These are phyloP conservation scores for Macrocentrus cingulum DNA, from an alignment of 1,140 invertebrate genomes.

Conservation along the genomic window DNA sequence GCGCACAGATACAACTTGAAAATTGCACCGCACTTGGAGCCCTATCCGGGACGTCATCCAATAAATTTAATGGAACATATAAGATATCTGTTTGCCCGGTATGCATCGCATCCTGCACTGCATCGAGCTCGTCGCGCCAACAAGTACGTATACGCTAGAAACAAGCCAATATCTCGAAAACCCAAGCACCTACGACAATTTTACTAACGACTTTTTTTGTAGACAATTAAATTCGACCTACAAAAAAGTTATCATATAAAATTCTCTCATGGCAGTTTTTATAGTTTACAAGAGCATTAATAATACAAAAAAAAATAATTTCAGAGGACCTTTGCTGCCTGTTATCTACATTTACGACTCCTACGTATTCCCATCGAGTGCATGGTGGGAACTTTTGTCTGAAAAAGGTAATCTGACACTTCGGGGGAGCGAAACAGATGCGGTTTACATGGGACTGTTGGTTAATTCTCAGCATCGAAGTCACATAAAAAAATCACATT, in stretches of 20 bases:
- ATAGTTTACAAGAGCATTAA: too few relatives aligned
- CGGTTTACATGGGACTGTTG: slow-evolving; percentile 61
- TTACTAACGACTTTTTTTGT: too few relatives aligned
- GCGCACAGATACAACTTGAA: slow-evolving; percentile 54
- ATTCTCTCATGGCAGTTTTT: too few relatives aligned
- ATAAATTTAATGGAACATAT: slow-evolving; percentile 55
- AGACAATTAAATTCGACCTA: too few relatives aligned
- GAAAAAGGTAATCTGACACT: slow-evolving; percentile 57
- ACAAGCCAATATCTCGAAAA: too few relatives aligned
- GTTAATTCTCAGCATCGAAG: slow-evolving; percentile 55
- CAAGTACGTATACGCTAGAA: slow-evolving; percentile 34
- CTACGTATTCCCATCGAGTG: slow-evolving; percentile 57
- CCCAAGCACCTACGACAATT: too few relatives aligned
- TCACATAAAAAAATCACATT: slow-evolving; percentile 61
- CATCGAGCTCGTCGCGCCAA: slow-evolving; percentile 57
- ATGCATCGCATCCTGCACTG: slow-evolving; percentile 57
- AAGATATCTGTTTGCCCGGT: slow-evolving; percentile 48
- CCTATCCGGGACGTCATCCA: slow-evolving; percentile 54
- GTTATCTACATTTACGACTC: slow-evolving; percentile 66
- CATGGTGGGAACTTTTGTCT: slow-evolving; percentile 59
- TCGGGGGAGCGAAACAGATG: slow-evolving; percentile 60
- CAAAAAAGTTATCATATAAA: too few relatives aligned
- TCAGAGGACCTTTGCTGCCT: slow-evolving; percentile 52
- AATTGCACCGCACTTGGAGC: slow-evolving; percentile 57
- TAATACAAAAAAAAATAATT: too few relatives aligned